phyloP scores from a whole-genome alignment of 2,888 invertebrate genomes.

The Synanthedon myopaeformis region DNA sequence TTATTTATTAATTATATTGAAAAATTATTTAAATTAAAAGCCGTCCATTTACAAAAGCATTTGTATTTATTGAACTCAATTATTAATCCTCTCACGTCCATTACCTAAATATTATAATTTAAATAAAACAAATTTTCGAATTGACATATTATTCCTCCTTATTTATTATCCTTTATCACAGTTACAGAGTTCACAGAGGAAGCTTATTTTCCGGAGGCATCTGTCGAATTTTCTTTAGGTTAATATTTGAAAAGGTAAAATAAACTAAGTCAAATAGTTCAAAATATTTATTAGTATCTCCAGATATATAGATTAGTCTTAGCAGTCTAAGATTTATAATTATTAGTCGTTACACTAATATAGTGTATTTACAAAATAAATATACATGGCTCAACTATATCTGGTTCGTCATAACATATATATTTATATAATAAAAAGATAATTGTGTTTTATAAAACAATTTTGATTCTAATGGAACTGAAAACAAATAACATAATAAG shows the following conservation, averaged over 20 bases:
- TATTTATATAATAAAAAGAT: not conserved
- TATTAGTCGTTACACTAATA: conserved; percentile 63
- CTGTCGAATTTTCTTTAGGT: too few relatives aligned
- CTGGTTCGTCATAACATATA: not conserved
- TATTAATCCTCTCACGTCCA: too few relatives aligned
- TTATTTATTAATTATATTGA: conserved; percentile 21
- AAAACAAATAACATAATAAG: not conserved
- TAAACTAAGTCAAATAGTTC: conserved; percentile 3
- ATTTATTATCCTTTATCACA: too few relatives aligned
- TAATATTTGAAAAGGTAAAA: conserved; percentile 2
- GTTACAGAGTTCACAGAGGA: too few relatives aligned
- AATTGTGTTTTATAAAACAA: not conserved
- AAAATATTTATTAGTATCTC: conserved; percentile 38
- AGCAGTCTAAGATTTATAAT: not conserved
- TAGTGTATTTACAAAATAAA: conserved; percentile 59
- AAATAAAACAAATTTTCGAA: too few relatives aligned
- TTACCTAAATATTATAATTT: too few relatives aligned
- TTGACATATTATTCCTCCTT: too few relatives aligned
- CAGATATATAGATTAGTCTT: conserved; percentile 16
- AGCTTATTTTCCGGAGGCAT: too few relatives aligned
- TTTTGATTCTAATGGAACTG: not conserved
- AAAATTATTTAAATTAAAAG: conserved; percentile 19
- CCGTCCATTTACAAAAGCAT: conserved; percentile 29
- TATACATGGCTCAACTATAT: conserved; percentile 9
- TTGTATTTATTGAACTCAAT: too few relatives aligned